Conservation (phyloP, 2,113 vertebrate species). For the Danio rerio region DNA sequence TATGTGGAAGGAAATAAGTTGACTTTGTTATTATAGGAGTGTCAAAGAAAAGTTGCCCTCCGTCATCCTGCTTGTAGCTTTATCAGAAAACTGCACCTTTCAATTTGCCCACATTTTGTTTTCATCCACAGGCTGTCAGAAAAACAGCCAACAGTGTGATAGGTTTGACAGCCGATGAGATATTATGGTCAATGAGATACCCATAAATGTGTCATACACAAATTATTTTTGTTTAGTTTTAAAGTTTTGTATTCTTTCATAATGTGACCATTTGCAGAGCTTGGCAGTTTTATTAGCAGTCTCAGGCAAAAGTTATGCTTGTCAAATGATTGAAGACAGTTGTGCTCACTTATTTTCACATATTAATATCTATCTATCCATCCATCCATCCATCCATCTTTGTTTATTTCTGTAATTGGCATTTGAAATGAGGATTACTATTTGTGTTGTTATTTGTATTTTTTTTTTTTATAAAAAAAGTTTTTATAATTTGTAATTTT, state of each 20-base stretch:
- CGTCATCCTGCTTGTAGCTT: background rate
- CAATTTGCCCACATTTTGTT: conserved; percentile 59
- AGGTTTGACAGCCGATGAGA: background rate
- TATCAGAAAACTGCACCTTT: conserved; percentile 86
- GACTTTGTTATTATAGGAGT: background rate
- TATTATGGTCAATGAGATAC: background rate
- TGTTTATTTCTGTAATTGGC: no score
- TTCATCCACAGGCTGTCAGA: conserved; percentile 1
- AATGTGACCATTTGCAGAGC: conserved; percentile 22
- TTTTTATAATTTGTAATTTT: no score
- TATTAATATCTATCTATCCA: no score
- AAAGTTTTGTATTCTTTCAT: conserved; percentile 8
- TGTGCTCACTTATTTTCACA: background rate
- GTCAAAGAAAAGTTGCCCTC: background rate
- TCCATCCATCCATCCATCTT: no score
- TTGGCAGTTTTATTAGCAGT: background rate
- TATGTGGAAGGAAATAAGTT: background rate
- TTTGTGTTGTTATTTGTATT: no score
- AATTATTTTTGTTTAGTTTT: conserved; percentile 27
- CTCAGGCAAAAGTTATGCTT: background rate
- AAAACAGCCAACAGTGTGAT: background rate
- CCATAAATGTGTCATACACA: conserved; percentile 12
- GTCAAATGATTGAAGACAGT: background rate
- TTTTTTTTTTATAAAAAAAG: no score
- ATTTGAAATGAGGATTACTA: no score